Evolutionary conservation across 2,888 invertebrate species (phyloP), one percentile per base, ranked within the genome.

Genomic region (Petrolisthes cinctipes): DNA sequence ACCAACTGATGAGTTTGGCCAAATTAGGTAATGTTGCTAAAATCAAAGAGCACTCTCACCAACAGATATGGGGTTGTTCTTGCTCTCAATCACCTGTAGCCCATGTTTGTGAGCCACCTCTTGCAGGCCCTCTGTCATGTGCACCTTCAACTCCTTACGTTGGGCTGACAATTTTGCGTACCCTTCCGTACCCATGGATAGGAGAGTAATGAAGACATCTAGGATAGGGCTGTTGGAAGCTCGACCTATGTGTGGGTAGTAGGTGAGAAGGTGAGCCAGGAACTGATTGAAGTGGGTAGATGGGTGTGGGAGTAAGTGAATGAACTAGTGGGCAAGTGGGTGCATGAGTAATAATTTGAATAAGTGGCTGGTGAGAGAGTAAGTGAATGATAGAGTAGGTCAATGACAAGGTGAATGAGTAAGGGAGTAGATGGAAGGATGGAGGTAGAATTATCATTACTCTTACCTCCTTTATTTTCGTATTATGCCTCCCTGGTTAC

Each of bases 201-300:
- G 93, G 17, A 97, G 92, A 0, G 96, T 97, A 92, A 97, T 96
- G 92, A 96, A 95, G 7, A 96, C 94, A 92, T 97, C 96, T 91
- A 96, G 93, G 0, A 95, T 94, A 85, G 96, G 96, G 85, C 95
- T 94, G 9, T 94, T 94, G 54, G 96, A 96, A 4, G 96, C 96
- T 90, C 96, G 94, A 61, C 96, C 96, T 93, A 92, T 89, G 57
- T 81, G 9, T n/a, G 83, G 11, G 23, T n/a, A 68, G 17, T 51
- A 82, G 9, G 23, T 20, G 5, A 37, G 20, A 53, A 51, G 51
- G 4, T 14, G 14, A 54, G 11, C 11, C 9, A 51, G 20, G n/a
- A 53, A 53, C 14, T 9, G n/a, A 37, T 78, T 1, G 37, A n/a
- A 78, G 78, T 23, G 11, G 4, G n/a, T 9, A 7, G 51, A 17